Conservation (phyloP, 2,113 vertebrate genomes). For the Picathartes gymnocephalus region DNA sequence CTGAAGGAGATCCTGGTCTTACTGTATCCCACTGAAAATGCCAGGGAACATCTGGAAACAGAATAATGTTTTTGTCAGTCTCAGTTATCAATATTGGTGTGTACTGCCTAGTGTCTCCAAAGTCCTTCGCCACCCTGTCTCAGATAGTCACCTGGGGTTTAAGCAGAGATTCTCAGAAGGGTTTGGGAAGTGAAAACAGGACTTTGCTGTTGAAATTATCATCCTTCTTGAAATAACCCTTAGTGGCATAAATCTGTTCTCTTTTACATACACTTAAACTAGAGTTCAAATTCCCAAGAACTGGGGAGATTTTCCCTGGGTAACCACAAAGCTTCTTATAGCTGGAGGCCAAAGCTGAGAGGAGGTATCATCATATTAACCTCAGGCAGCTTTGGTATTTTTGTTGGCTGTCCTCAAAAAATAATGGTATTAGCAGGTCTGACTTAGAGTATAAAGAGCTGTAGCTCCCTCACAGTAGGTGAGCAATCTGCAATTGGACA, state of each 20-base stretch:
- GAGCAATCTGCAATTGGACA: slow-evolving; percentile 34
- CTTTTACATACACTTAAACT: not conserved
- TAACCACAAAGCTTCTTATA: not conserved
- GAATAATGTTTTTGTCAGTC: not conserved
- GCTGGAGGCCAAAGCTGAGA: not conserved
- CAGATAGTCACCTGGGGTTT: not conserved
- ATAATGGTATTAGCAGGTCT: not conserved
- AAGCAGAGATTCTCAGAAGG: not conserved
- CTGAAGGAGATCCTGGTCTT: not conserved
- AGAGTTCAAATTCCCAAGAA: not conserved
- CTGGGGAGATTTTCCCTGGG: not conserved
- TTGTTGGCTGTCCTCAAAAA: not conserved
- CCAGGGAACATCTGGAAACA: not conserved
- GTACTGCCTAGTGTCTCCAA: not conserved
- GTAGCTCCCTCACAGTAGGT: slow-evolving; percentile 19
- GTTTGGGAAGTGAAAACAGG: not conserved
- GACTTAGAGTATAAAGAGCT: not conserved
- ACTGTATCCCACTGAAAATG: not conserved
- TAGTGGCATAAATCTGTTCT: not conserved
- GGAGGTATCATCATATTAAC: not conserved
- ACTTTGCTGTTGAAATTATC: not conserved
- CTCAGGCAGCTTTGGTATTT: slow-evolving; percentile 17
- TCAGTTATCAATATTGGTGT: not conserved
- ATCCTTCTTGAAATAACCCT: not conserved
- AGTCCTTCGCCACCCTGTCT: not conserved